Evolutionary conservation across 2,797 vertebrate species (phyloP).

Genomic region (Centroberyx gerrardi): DNA sequence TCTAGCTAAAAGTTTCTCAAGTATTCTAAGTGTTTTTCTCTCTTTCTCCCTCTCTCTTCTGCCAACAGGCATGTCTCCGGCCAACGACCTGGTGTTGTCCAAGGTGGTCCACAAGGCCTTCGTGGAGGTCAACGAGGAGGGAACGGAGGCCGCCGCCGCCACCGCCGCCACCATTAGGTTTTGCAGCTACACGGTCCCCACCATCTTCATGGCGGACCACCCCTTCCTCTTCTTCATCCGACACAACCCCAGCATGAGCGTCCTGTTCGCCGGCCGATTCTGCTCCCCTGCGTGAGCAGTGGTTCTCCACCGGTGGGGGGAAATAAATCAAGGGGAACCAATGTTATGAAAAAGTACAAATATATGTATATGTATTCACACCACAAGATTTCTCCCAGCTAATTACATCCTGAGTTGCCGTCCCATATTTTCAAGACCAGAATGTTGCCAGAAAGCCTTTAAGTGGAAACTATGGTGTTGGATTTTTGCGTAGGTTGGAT

Average conservation of each 20-base stretch:
- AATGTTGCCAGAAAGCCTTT: neutral
- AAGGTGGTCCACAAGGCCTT: slow-evolving; percentile 92
- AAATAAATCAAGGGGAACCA: too few species aligned
- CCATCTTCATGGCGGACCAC: slow-evolving; percentile 85
- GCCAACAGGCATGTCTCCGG: slow-evolving; percentile 85
- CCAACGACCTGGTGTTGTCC: slow-evolving; percentile 85
- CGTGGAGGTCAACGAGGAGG: slow-evolving; percentile 93
- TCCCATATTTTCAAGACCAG: slow-evolving; percentile 10
- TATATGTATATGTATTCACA: neutral
- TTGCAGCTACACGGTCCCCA: slow-evolving; percentile 47
- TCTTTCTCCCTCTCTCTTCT: neutral
- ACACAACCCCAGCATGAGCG: slow-evolving; percentile 82
- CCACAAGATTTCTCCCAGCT: neutral
- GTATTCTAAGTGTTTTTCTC: neutral
- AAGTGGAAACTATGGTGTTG: neutral
- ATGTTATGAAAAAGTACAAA: neutral
- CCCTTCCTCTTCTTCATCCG: slow-evolving; percentile 95
- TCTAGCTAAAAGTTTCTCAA: neutral
- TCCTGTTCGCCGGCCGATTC: slow-evolving; percentile 91
- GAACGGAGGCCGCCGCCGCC: slow-evolving; percentile 91
- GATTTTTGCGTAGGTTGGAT: neutral
- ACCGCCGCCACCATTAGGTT: slow-evolving; percentile 78
- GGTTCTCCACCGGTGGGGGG: neutral
- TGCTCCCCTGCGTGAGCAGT: slow-evolving; percentile 78
- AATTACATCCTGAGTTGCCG: neutral